These are phyloP conservation scores for Pandemis corylana DNA, from an alignment of 2,888 invertebrate genomes.

Conservation along the genomic window DNA sequence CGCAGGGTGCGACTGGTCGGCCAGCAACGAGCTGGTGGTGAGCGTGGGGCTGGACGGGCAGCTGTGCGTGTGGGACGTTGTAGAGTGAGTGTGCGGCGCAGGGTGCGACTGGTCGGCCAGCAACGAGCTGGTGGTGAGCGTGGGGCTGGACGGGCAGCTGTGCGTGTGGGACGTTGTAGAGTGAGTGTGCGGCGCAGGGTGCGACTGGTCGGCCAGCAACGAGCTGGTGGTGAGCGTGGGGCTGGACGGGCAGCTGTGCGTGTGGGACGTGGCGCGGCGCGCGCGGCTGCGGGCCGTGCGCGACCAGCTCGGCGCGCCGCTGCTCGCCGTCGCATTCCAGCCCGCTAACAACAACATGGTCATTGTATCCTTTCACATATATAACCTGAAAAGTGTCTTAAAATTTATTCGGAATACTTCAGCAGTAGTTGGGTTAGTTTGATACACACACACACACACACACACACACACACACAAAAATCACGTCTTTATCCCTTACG, in stretches of 20 bases:
- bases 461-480: no score
- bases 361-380: conserved; percentile 90
- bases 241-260: conserved; percentile 88
- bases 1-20: conserved; percentile 93
- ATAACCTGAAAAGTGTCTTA: not conserved
- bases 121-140: conserved; percentile 92
- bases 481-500: no score
- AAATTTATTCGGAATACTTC: no score
- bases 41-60: conserved; percentile 89
- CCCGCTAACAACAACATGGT: conserved; percentile 95
- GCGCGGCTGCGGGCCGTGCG: conserved; percentile 87
- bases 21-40: conserved; percentile 92
- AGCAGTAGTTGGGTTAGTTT: no score
- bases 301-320: conserved; percentile 86
- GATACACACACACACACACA: no score
- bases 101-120: conserved; percentile 94
- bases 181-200: conserved; percentile 73
- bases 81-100: conserved; percentile 46
- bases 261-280: conserved; percentile 89
- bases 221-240: conserved; percentile 92
- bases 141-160: conserved; percentile 89
- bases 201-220: conserved; percentile 95
- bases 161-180: conserved; percentile 60
- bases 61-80: not conserved
- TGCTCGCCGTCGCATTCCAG: conserved; percentile 91